phyloP scores from a whole-genome alignment of 2,888 invertebrate genomes.

The Heliothis peltigera region DNA sequence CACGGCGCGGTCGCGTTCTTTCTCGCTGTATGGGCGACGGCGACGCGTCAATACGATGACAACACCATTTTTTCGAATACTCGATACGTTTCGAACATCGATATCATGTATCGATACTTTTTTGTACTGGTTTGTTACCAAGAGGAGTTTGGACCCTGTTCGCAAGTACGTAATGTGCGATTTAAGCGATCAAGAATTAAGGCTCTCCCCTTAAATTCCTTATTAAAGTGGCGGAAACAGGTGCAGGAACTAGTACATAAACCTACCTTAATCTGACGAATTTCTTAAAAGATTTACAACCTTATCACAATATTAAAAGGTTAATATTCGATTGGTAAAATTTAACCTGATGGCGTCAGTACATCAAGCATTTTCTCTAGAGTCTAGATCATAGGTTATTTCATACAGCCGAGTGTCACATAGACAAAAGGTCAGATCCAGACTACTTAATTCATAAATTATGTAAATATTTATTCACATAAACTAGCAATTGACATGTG shows the following conservation, averaged over 20 bases:
- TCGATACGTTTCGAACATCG: slow-evolving; percentile 14
- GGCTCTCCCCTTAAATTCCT: no score
- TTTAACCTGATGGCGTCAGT: no score
- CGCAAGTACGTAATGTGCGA: no score
- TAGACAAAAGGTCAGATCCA: background rate
- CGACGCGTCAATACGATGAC: slow-evolving; percentile 32
- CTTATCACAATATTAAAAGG: no score
- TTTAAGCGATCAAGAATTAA: no score
- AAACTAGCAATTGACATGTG: background rate
- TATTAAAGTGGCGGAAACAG: no score
- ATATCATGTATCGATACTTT: slow-evolving; percentile 29
- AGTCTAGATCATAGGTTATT: background rate
- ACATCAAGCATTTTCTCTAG: background rate
- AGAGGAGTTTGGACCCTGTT: background rate
- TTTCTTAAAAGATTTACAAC: no score
- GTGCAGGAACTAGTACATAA: no score
- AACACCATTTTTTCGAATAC: slow-evolving; percentile 34
- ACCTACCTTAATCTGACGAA: no score
- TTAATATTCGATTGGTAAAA: no score
- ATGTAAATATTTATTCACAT: background rate
- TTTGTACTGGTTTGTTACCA: background rate
- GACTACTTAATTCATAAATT: background rate
- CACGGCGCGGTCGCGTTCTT: slow-evolving; percentile 49
- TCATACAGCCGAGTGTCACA: background rate
- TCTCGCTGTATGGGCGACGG: slow-evolving; percentile 15